A percentile compares a stretch with the other conserved stretches of the same genome.
phyloP scores from a whole-genome alignment of 2,113 vertebrate genomes.

The Chauna torquata region DNA sequence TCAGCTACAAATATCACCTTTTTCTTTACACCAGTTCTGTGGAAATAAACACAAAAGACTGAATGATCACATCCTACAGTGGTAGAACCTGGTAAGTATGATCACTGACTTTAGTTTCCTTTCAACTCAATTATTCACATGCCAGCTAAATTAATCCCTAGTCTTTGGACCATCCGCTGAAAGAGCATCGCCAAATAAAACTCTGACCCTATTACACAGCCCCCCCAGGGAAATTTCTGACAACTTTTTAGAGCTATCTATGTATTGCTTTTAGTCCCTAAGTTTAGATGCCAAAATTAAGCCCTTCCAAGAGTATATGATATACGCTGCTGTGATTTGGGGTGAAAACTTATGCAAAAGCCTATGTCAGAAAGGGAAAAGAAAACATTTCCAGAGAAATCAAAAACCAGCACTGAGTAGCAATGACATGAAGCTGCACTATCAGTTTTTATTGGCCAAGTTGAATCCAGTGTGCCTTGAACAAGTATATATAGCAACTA shows the following conservation, averaged over 20 bases:
- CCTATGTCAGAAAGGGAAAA: background rate
- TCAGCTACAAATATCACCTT: background rate
- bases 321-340: background rate
- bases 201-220: constrained; percentile 22
- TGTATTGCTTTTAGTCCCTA: background rate
- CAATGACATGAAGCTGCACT: background rate
- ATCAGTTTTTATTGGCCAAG: constrained; percentile 5
- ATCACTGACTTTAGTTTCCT: background rate
- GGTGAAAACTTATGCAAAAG: background rate
- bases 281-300: background rate
- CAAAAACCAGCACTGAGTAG: background rate
- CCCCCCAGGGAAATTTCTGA: constrained; percentile 1
- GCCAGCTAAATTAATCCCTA: constrained; percentile 12
- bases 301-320: background rate
- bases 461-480: background rate
- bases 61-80: background rate
- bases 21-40: background rate
- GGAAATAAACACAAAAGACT: background rate
- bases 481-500: background rate
- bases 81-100: background rate
- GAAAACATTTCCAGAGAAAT: background rate
- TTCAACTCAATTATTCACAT: constrained; percentile 15
- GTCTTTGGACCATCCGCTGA: constrained; percentile 11
- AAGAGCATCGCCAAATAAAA: constrained; percentile 34
- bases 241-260: background rate